These are phyloP conservation scores for Xestia rhomboidea DNA, from an alignment of 2,888 invertebrate genomes.

Conservation along the genomic window DNA sequence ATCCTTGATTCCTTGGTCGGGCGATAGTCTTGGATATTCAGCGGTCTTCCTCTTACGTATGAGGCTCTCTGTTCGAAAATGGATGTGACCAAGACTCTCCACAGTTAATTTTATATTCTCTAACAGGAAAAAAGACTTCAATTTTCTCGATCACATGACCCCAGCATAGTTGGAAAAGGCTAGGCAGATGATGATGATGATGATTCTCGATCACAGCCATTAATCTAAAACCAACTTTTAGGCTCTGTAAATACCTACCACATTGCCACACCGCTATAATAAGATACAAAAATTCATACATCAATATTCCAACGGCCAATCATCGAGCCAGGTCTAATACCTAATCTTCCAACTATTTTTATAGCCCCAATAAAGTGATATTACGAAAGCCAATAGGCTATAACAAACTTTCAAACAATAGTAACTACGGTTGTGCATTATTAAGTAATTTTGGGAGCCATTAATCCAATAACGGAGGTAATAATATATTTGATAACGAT, in stretches of 20 bases:
- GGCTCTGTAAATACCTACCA: slow-evolving; percentile 30
- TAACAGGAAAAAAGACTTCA: not conserved
- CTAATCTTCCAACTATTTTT: slow-evolving; percentile 64
- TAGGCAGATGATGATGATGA: no score
- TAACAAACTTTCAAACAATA: slow-evolving; percentile 77
- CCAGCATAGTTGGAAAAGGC: no score
- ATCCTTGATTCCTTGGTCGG: no score
- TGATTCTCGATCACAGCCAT: not conserved
- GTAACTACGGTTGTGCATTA: slow-evolving; percentile 75
- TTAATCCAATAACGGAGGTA: slow-evolving; percentile 82
- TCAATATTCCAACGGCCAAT: slow-evolving; percentile 39
- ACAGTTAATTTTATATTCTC: not conserved
- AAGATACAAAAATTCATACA: slow-evolving; percentile 47
- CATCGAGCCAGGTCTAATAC: slow-evolving; percentile 34
- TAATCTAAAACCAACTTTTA: not conserved
- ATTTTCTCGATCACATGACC: not conserved
- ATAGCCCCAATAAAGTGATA: slow-evolving; percentile 70
- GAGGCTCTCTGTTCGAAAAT: not conserved
- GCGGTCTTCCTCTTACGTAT: not conserved
- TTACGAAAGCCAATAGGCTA: slow-evolving; percentile 72
- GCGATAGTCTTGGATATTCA: not conserved
- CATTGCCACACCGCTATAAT: slow-evolving; percentile 26
- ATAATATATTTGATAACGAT: slow-evolving; percentile 66
- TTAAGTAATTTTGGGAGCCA: slow-evolving; percentile 82
- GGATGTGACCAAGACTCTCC: not conserved